Evolutionary conservation across 2,888 invertebrate species (phyloP), one percentile per base, ranked within the genome.

Genomic region (Tortrix viridana): DNA sequence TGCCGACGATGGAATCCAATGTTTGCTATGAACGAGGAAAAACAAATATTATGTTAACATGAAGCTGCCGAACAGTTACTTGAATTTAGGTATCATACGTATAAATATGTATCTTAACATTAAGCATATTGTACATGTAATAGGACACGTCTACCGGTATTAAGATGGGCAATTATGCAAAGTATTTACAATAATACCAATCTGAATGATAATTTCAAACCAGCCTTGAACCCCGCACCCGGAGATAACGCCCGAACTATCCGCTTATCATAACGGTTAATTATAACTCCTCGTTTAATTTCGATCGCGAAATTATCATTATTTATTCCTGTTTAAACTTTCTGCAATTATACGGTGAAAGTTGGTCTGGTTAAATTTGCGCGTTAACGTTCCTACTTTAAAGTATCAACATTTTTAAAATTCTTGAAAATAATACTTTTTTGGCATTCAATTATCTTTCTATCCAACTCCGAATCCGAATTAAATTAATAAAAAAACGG

Each of bases 191-290:
- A 59, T 41, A 56, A 37, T 37, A 50, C 22, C 16, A 50, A 47
- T 47, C 32, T 5, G 37, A 55, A 18, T 12, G 37, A 60, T 60
- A 50, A 43, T n/a, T 38, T 46, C 26, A 52, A 46, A 18, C 46
- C 37, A 61, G 46, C 60, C 55, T 60, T 65, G 60, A 65, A 55
- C 60, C 46, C 26, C 9, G 46, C 5, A 18, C 53, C 54, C 6
- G n/a, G 16, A 43, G 56, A 55, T 56, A 61, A 16, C 37, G 50
- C 44, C 38, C 38, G 22, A 57, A 57, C 53, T 56, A 19, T n/a
- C 43, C 18, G 32, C 52, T 57, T 53, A 52, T 57, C 62, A 53
- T 41, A 38, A 53, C 20, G 41, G 7, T 22, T 46, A 63, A 57
- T 44, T 50, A 37, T 41, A 50, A 56, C 56, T 47, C 60, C 43